A percentile compares a stretch with the other conserved stretches of the same genome.
phyloP scores from a whole-genome alignment of 1,140 invertebrate species.

The Pseudomyrmex dendroicus region DNA sequence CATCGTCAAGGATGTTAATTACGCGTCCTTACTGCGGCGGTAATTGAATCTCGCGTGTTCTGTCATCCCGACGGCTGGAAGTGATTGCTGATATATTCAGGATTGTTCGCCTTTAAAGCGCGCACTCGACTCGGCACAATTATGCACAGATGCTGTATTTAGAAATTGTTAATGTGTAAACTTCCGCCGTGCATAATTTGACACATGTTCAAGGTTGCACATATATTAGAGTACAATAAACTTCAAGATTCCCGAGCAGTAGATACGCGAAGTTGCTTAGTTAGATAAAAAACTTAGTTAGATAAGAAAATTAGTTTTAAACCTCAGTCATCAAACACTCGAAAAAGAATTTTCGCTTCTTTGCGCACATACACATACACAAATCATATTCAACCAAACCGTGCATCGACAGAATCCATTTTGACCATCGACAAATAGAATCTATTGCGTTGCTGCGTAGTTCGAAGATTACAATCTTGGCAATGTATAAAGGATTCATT shows the following conservation, averaged over 20 bases:
- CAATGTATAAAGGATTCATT: constrained; percentile 11
- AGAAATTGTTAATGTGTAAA: constrained; percentile 38
- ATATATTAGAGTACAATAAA: too few species aligned
- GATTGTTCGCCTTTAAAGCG: constrained; percentile 25
- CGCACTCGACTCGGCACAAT: neutral
- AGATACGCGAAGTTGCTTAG: neutral
- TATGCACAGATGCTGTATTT: constrained; percentile 15
- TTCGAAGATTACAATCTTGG: neutral
- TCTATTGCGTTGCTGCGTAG: constrained; percentile 10
- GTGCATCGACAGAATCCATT: neutral
- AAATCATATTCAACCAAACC: constrained; percentile 29
- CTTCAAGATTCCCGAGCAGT: too few species aligned
- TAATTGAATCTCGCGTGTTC: constrained; percentile 56
- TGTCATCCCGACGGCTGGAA: constrained; percentile 9
- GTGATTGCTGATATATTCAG: constrained; percentile 9
- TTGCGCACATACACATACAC: constrained; percentile 9
- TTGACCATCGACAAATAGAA: constrained; percentile 5
- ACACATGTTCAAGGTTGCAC: neutral
- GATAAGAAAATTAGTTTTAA: too few species aligned
- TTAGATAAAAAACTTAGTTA: neutral
- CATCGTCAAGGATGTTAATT: constrained; percentile 64
- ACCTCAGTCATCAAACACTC: too few species aligned
- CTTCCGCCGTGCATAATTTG: neutral
- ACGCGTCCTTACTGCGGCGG: constrained; percentile 11
- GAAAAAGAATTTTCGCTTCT: too few species aligned